Evolutionary conservation across 2,797 vertebrate species (phyloP), one percentile per base, ranked within the genome.

Genomic region (Coregonus ussuriensis): DNA sequence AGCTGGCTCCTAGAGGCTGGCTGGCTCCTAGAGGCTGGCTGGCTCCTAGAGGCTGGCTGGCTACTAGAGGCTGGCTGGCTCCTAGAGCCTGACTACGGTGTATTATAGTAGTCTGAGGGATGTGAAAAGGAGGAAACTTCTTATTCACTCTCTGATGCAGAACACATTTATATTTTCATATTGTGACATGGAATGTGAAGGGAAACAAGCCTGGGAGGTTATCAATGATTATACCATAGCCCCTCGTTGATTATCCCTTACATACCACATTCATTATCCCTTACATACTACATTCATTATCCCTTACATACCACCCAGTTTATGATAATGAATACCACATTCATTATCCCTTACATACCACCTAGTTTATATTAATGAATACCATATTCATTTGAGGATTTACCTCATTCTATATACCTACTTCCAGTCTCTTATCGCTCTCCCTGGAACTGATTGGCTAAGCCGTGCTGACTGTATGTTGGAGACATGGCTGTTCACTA

Each of bases 141-240:
- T 53, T 25, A 25, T 25, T 53, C 52, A 53, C 52, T 82, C 79
- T 80, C 83, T 84, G 77, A 75, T 90, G 90, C 85, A 87, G 86
- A 92, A 89, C 87, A 89, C 91, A 93, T 94, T 93, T 89, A 80
- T 87, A 89, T 87, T 85, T 90, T 88, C 82, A 87, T 87, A 91
- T 84, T 91, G 59, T 7, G 59, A 63, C n/a, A 63, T 21, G 73
- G 81, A 79, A 69, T 59, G 66, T 79, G 80, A 74, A 72, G 76
- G 81, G 77, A 88, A 80, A 84, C 72, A 78, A 80, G 84, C 81
- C 84, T 69, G 78, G 82, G 84, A 79, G 75, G 82, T 89, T 90
- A 89, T 91, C 88, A 89, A 88, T 90, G 82, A 91, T 33, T 33
- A 33, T 33, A 33, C 31, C 31, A 33, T 33, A 2, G 31, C 31